Conservation (phyloP, 2,113 vertebrate species). For the Pavo muticus region DNA sequence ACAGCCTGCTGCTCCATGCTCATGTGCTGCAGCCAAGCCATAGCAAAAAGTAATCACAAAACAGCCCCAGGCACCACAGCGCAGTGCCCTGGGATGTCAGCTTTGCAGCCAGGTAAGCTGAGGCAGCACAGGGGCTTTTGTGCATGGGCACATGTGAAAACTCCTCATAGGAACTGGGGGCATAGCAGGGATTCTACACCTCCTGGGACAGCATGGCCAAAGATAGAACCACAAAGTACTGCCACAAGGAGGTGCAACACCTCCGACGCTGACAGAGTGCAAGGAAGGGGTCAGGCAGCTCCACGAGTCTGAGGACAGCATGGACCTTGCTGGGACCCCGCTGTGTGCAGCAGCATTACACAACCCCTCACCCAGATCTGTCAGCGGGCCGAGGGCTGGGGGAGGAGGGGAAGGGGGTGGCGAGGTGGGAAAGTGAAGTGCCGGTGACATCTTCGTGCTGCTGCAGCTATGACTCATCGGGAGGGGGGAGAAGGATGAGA, state of each 20-base stretch:
- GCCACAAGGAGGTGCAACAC: neutral
- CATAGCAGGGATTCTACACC: rapidly evolving
- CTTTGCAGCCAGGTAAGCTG: neutral
- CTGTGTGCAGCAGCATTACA: neutral
- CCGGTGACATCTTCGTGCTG: slow-evolving; percentile 22
- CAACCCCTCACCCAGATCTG: slow-evolving; percentile 49
- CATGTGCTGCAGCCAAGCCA: rapidly evolving
- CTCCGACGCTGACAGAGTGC: neutral
- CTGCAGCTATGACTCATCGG: slow-evolving; percentile 64
- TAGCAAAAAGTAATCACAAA: neutral
- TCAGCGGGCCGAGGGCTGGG: slow-evolving; percentile 34
- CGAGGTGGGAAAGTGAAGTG: slow-evolving; percentile 45
- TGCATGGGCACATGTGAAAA: rapidly evolving
- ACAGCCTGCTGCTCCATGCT: rapidly evolving
- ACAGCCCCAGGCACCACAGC: neutral
- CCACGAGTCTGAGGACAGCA: neutral
- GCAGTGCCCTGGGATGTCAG: neutral
- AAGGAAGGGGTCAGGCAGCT: rapidly evolving
- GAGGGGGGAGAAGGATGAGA: neutral
- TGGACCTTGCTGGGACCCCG: neutral
- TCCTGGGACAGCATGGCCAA: neutral
- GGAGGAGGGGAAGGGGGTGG: slow-evolving; percentile 61
- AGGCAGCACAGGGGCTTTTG: neutral
- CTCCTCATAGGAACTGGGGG: neutral
- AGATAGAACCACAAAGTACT: neutral